These are phyloP conservation scores for Bradypodion ventrale DNA, from an alignment of 2,797 vertebrate genomes.

Conservation along the genomic window DNA sequence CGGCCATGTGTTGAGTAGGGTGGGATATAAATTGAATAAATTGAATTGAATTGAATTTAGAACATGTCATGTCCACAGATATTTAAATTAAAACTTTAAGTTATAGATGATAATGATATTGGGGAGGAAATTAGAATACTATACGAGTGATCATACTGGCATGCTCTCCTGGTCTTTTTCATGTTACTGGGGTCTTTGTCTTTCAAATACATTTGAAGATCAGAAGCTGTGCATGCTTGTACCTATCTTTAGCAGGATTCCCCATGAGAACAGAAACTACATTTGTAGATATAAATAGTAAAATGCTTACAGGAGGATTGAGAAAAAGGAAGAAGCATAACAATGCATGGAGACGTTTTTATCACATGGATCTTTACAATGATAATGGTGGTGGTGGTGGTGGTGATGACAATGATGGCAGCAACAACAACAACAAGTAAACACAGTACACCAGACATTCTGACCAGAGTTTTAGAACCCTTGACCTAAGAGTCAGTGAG, in stretches of 20 bases:
- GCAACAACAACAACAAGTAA: too few species aligned
- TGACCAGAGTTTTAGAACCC: too few species aligned
- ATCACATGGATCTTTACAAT: too few species aligned
- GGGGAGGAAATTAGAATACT: not conserved
- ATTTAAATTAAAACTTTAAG: conserved; percentile 21
- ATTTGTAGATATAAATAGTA: not conserved
- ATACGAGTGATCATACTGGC: not conserved
- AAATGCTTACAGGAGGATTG: not conserved
- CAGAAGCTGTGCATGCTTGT: not conserved
- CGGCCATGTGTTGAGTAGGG: too few species aligned
- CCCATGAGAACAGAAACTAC: not conserved
- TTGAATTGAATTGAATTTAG: too few species aligned
- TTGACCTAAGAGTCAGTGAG: too few species aligned
- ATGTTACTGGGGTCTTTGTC: not conserved
- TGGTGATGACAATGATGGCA: too few species aligned
- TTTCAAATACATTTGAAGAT: not conserved
- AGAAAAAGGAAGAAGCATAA: not conserved
- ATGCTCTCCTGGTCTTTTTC: not conserved
- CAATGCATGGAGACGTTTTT: not conserved
- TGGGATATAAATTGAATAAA: too few species aligned
- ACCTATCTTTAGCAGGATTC: too few species aligned
- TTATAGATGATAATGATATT: conserved; percentile 8
- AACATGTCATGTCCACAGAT: not conserved
- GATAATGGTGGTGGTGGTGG: too few species aligned
- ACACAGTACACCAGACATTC: too few species aligned